A percentile compares a stretch with the other conserved stretches of the same genome.
These are phyloP conservation scores for Melinopterus prodromus DNA, from an alignment of 2,888 invertebrate species.

Conservation along the genomic window DNA sequence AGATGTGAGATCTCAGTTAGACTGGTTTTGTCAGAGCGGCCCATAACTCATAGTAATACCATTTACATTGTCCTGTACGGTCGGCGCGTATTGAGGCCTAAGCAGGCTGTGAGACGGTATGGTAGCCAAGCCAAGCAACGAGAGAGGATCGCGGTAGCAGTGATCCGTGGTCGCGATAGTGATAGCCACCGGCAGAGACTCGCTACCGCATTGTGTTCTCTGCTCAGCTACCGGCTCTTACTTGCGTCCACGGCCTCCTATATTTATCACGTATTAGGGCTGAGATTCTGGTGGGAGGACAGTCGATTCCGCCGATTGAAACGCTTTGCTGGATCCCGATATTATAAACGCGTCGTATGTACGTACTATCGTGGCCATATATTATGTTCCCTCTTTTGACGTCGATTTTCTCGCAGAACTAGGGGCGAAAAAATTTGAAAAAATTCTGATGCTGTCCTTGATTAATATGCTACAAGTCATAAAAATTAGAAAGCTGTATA, in stretches of 20 bases:
- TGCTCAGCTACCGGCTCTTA: slow-evolving; percentile 38
- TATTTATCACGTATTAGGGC: slow-evolving; percentile 39
- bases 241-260: slow-evolving; percentile 33
- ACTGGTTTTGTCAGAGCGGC: slow-evolving; percentile 42
- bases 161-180: slow-evolving; percentile 53
- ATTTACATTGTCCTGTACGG: slow-evolving; percentile 53
- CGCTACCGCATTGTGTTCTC: slow-evolving; percentile 45
- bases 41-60: slow-evolving; percentile 56
- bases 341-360: neutral
- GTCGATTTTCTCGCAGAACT: too few species aligned
- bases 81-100: slow-evolving; percentile 50
- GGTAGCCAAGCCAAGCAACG: too few species aligned
- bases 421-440: too few species aligned
- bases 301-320: slow-evolving; percentile 31
- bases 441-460: too few species aligned
- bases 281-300: slow-evolving; percentile 35
- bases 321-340: slow-evolving; percentile 6
- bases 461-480: too few species aligned
- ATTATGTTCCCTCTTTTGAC: too few species aligned
- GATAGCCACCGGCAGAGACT: slow-evolving; percentile 50
- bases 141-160: slow-evolving; percentile 52
- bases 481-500: too few species aligned
- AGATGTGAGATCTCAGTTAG: slow-evolving; percentile 43
- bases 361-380: too few species aligned
- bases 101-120: slow-evolving; percentile 52